Evolutionary conservation across 2,888 invertebrate species (phyloP).

Genomic region (Hemaris fuciformis): DNA sequence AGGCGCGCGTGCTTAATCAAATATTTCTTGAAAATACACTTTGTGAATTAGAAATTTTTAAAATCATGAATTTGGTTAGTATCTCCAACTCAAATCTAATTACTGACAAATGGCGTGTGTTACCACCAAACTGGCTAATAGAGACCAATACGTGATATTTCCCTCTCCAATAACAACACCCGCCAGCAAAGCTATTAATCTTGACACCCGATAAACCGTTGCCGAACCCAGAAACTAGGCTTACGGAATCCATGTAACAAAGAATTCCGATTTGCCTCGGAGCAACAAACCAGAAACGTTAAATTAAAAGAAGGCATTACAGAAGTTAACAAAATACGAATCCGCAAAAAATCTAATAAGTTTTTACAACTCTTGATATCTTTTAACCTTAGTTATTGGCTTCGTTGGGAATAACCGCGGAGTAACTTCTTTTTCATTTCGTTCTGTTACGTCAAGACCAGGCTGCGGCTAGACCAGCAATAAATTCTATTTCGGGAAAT

Average conservation of each 20-base stretch:
- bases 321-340: neutral
- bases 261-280: neutral
- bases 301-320: neutral
- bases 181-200: neutral
- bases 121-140: neutral
- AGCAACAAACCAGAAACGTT: neutral
- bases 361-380: slow-evolving; percentile 7
- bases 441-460: slow-evolving; percentile 3
- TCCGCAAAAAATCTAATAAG: neutral
- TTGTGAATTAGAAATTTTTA: too few relatives aligned
- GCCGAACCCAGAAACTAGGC: neutral
- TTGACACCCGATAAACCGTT: neutral
- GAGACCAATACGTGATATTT: neutral
- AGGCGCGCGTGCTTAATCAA: too few relatives aligned
- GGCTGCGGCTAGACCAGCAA: neutral
- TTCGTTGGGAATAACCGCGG: neutral
- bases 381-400: slow-evolving; percentile 10
- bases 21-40: too few relatives aligned
- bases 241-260: neutral
- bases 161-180: neutral
- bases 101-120: neutral
- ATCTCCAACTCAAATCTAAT: neutral
- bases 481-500: neutral
- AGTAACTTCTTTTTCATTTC: neutral
- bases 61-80: too few relatives aligned